Evolutionary conservation across 2,888 invertebrate genomes (phyloP).

Genomic region (Thymelicus sylvestris): DNA sequence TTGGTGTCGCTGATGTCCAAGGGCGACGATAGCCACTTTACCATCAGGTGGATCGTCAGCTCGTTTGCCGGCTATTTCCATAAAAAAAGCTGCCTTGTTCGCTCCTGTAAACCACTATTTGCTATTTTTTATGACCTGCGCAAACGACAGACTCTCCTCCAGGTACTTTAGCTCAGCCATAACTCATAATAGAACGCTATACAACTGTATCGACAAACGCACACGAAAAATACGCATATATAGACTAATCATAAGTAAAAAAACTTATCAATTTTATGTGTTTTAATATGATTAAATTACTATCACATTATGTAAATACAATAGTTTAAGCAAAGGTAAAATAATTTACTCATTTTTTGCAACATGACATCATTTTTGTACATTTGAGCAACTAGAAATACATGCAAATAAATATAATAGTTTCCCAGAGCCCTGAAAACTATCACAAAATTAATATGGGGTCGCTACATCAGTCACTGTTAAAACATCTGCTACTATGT

Average conservation of each 20-base stretch:
- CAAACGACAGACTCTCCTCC: too few relatives aligned
- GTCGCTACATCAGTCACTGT: conserved; percentile 4
- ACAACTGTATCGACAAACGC: too few relatives aligned
- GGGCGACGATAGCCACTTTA: too few relatives aligned
- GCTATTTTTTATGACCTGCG: too few relatives aligned
- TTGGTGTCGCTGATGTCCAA: too few relatives aligned
- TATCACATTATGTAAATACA: conserved; percentile 37
- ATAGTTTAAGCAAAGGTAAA: conserved; percentile 27
- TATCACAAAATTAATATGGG: conserved; percentile 1
- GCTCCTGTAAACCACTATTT: too few relatives aligned
- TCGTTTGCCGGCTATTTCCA: too few relatives aligned
- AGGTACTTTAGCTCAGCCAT: too few relatives aligned
- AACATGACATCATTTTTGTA: conserved; percentile 23
- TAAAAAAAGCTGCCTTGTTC: too few relatives aligned
- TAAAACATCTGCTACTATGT: background rate
- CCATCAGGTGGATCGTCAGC: too few relatives aligned
- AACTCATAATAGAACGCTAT: background rate
- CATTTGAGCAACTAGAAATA: conserved; percentile 39
- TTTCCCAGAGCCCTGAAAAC: conserved; percentile 1
- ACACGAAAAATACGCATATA: too few relatives aligned
- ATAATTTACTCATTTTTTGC: conserved; percentile 20
- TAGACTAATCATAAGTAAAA: background rate
- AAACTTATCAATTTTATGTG: conserved; percentile 17
- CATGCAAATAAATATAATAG: conserved; percentile 24
- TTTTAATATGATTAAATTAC: conserved; percentile 37